Conservation (phyloP, 2,888 invertebrate genomes). For the Conus canariensis region DNA sequence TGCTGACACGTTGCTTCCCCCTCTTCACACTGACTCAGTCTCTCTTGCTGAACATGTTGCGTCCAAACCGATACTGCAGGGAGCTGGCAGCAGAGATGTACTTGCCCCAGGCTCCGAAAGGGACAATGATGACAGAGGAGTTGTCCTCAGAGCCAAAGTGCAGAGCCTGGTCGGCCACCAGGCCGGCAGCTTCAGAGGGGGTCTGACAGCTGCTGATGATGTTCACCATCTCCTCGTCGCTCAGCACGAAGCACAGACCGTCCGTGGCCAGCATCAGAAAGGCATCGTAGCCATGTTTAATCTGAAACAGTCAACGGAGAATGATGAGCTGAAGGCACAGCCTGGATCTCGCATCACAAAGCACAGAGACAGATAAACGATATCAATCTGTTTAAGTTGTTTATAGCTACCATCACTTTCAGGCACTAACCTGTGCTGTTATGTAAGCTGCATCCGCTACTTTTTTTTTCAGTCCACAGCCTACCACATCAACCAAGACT, state of each 20-base stretch:
- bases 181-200: conserved; percentile 79
- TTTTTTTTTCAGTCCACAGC: no score
- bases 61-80: conserved; percentile 66
- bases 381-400: no score
- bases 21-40: not conserved
- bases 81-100: conserved; percentile 65
- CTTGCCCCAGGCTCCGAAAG: conserved; percentile 81
- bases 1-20: not conserved
- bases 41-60: not conserved
- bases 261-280: conserved; percentile 80
- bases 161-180: conserved; percentile 80
- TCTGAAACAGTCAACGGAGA: conserved; percentile 37
- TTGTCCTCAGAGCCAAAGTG: conserved; percentile 81
- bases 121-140: conserved; percentile 80
- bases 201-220: conserved; percentile 77
- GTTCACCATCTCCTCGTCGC: conserved; percentile 80
- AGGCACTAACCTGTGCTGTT: no score
- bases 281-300: conserved; percentile 79
- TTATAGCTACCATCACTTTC: no score
- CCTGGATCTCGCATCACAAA: no score
- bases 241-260: conserved; percentile 80
- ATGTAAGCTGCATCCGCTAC: no score
- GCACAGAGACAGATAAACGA: no score
- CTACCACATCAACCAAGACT: no score
- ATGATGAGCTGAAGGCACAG: no score